Conservation (phyloP, 2,888 invertebrate species). For the Tupiocoris notatus region DNA sequence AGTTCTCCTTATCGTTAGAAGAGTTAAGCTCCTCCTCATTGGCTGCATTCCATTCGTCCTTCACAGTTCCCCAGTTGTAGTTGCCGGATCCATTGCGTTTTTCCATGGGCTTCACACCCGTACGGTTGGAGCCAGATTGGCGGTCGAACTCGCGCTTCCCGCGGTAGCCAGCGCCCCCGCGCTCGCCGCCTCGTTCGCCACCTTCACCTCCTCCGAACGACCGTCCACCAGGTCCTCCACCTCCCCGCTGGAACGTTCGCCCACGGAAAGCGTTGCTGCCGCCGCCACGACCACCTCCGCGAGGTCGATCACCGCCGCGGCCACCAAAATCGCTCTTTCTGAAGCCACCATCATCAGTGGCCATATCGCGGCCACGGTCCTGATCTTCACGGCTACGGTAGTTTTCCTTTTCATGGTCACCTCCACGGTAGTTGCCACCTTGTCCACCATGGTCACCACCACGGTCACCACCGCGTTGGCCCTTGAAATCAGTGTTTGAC, state of each 20-base stretch:
- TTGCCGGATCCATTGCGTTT: constrained; percentile 92
- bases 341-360: constrained; percentile 13
- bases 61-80: constrained; percentile 93
- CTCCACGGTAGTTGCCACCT: not conserved
- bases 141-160: constrained; percentile 89
- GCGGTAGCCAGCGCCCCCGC: constrained; percentile 58
- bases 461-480: not conserved
- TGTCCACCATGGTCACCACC: not conserved
- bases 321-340: constrained; percentile 9
- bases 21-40: constrained; percentile 17
- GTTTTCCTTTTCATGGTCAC: constrained; percentile 27
- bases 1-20: constrained; percentile 28
- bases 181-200: constrained; percentile 52
- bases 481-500: constrained; percentile 6
- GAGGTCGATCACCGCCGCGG: not conserved
- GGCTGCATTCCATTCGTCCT: constrained; percentile 52
- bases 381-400: constrained; percentile 24
- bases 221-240: constrained; percentile 54
- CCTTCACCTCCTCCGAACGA: constrained; percentile 47
- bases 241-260: constrained; percentile 50
- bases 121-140: constrained; percentile 91
- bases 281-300: constrained; percentile 13
- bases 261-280: constrained; percentile 45
- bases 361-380: constrained; percentile 21
- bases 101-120: constrained; percentile 90